Evolutionary conservation across 1,140 invertebrate species (phyloP), one percentile per base, ranked within the genome.

Genomic region (Heliconius himera): DNA sequence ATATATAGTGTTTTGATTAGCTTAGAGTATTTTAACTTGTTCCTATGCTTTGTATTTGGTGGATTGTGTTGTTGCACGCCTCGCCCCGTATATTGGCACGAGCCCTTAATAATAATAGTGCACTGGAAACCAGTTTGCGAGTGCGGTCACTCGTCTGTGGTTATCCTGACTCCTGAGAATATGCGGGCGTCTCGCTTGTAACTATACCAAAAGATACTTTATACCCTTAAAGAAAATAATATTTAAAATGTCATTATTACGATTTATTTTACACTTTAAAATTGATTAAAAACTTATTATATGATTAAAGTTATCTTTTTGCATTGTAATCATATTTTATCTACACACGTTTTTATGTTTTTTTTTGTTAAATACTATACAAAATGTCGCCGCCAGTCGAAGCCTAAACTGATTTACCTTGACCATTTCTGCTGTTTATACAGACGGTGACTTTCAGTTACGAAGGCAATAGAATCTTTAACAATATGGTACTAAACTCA

Each of bases 81-180:
- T 90, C 82, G 88, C 81, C 83, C 90, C 84, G 88, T 92, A 87
- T 90, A 93, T 93, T 91, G 91, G 93, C 93, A 94, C 91, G 93
- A 93, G 91, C 86, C 91, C 89, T 92, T 93, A 93, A 93, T 93
- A 94, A 94, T 94, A 94, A 94, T 94, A 93, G 89, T 93, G 90
- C 89, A 93, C 91, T 81, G 79, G 92, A 94, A 36, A 94, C 93
- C 91, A 86, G 93, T 94, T 94, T 93, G 89, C 92, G 88, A 91
- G 89, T 93, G 89, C 84, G 90, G 90, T 93, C 86, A 89, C 91
- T 90, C 87, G 88, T 84, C 83, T 90, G 90, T 89, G 90, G 90
- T 94, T 92, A 92, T 93, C 91, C 92, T 90, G 90, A 86, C 36
- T 41, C 70, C 36, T 72, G 87, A 91, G 89, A 90, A 84, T 89